Conservation (phyloP, 2,113 vertebrate species). For the Apeltes quadracus region DNA sequence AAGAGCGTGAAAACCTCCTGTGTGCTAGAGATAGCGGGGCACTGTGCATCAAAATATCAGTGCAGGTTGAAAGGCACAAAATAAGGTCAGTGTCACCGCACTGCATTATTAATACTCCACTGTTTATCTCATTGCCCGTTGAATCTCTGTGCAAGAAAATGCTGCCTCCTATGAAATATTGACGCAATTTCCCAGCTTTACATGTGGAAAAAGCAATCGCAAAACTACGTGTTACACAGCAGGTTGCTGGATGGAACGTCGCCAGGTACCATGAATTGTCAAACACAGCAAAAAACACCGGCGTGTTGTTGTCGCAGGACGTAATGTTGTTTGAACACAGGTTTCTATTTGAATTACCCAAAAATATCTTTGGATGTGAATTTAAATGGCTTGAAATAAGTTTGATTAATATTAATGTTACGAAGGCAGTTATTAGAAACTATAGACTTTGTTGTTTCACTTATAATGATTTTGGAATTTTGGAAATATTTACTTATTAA, state of each 20-base stretch:
- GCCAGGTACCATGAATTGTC: slow-evolving; percentile 52
- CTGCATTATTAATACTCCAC: slow-evolving; percentile 83
- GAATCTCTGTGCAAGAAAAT: slow-evolving; percentile 74
- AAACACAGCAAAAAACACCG: slow-evolving; percentile 55
- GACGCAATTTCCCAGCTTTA: slow-evolving; percentile 77
- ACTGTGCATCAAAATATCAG: slow-evolving; percentile 81
- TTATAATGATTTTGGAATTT: background rate
- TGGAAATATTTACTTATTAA: background rate
- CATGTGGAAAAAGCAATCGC: slow-evolving; percentile 67
- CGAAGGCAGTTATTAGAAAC: background rate
- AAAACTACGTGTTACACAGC: slow-evolving; percentile 60
- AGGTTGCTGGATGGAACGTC: slow-evolving; percentile 57
- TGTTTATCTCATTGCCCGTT: slow-evolving; percentile 81
- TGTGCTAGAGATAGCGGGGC: slow-evolving; percentile 74
- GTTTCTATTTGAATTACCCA: background rate
- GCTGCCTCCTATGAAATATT: slow-evolving; percentile 78
- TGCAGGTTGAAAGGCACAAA: slow-evolving; percentile 83
- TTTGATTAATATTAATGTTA: background rate
- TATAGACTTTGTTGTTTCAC: background rate
- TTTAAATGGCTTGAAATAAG: slow-evolving; percentile 10
- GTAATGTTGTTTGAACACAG: background rate
- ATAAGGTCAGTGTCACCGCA: slow-evolving; percentile 85
- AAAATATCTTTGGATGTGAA: background rate
- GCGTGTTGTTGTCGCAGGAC: background rate
- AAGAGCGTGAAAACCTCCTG: slow-evolving; percentile 74